These are phyloP conservation scores for Rambutsinella grinnellia DNA, from an alignment of 2,888 invertebrate genomes.

Conservation along the genomic window DNA sequence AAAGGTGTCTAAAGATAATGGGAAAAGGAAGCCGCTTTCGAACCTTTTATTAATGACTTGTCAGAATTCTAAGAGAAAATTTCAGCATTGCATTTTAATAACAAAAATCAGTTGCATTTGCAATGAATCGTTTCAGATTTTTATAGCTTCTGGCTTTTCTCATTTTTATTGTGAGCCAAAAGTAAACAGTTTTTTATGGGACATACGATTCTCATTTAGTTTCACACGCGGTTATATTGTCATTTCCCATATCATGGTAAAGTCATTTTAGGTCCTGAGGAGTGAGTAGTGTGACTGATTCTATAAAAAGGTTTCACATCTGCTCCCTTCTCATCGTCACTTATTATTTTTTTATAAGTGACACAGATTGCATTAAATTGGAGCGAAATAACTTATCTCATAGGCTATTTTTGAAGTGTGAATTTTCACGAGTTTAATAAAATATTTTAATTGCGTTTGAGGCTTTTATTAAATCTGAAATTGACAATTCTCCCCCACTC, in stretches of 20 bases:
- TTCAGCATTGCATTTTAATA: too few species aligned
- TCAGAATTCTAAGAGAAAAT: too few species aligned
- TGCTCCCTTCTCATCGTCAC: constrained; percentile 47
- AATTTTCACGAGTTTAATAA: neutral
- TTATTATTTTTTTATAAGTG: constrained; percentile 48
- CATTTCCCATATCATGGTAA: constrained; percentile 40
- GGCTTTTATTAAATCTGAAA: too few species aligned
- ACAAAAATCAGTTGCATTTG: too few species aligned
- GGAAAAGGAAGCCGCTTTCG: constrained; percentile 27
- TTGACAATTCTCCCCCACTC: too few species aligned
- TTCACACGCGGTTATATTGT: constrained; percentile 2
- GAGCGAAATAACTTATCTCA: constrained; percentile 11
- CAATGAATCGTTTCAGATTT: too few species aligned
- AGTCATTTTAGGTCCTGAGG: neutral
- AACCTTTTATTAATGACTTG: neutral
- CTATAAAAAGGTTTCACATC: constrained; percentile 60
- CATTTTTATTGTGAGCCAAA: too few species aligned
- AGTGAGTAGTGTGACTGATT: neutral
- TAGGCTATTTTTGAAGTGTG: neutral
- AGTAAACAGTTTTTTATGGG: too few species aligned
- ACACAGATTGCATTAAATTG: constrained; percentile 51
- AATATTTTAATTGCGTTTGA: neutral
- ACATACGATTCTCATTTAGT: too few species aligned
- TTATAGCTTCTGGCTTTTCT: too few species aligned
- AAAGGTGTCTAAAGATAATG: constrained; percentile 62